Percentiles rank a stretch among this genome's conserved stretches.
phyloP scores from a whole-genome alignment of 2,113 vertebrate species.

The Xiphophorus couchianus region DNA sequence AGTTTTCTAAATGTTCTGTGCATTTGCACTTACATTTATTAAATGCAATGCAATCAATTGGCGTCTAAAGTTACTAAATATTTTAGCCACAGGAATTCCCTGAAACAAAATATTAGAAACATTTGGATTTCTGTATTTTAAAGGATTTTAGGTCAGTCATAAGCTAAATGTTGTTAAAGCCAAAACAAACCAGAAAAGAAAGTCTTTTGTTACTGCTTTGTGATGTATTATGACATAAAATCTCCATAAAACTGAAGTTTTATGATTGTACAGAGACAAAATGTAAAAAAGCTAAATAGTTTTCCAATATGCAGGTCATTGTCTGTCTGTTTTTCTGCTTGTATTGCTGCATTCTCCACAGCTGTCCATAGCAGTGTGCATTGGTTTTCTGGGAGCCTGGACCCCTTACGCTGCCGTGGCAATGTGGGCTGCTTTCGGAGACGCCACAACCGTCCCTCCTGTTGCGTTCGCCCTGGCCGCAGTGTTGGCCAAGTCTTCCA shows the following conservation, averaged over 20 bases:
- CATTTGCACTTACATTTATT: too few species aligned
- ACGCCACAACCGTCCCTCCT: slow-evolving; percentile 71
- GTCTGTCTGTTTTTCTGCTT: background rate
- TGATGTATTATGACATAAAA: background rate
- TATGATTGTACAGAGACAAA: background rate
- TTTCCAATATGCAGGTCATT: background rate
- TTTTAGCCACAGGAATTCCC: too few species aligned
- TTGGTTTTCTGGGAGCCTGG: slow-evolving; percentile 85
- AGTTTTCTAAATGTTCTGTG: too few species aligned
- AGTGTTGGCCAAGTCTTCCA: slow-evolving; percentile 83
- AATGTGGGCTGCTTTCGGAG: slow-evolving; percentile 82
- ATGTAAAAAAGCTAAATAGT: background rate
- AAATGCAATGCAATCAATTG: background rate
- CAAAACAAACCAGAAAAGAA: background rate
- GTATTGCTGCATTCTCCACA: slow-evolving; percentile 51
- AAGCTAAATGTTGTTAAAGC: too few species aligned
- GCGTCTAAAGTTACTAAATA: background rate
- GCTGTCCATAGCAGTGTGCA: slow-evolving; percentile 84
- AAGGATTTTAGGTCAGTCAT: too few species aligned
- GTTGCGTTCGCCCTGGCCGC: slow-evolving; percentile 81
- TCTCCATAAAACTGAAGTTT: background rate
- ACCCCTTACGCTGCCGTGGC: slow-evolving; percentile 82
- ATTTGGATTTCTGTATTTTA: too few species aligned
- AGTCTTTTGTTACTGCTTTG: background rate
- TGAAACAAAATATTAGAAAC: too few species aligned